Evolutionary conservation across 2,797 vertebrate genomes (phyloP).

Genomic region (Kryptolebias ocellatus): DNA sequence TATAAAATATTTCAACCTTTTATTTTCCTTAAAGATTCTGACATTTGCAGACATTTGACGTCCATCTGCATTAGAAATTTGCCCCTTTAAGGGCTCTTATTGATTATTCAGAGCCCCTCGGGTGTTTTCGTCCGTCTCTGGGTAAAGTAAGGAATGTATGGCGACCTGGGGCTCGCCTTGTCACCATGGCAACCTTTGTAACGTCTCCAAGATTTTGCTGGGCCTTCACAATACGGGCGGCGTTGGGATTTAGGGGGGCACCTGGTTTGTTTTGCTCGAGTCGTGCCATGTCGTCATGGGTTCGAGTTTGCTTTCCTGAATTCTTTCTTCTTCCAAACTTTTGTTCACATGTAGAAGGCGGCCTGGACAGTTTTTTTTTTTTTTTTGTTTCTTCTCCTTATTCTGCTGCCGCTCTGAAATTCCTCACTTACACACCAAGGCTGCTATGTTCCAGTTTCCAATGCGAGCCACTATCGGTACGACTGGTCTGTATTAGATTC

Average conservation of each 20-base stretch:
- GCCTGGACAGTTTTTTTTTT: constrained; percentile 4
- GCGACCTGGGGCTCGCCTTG: constrained; percentile 31
- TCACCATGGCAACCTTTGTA: constrained; percentile 65
- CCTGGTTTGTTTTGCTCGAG: constrained; percentile 44
- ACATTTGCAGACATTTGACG: constrained; percentile 13
- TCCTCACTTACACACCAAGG: constrained; percentile 70
- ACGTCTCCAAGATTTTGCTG: constrained; percentile 18
- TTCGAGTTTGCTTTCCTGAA: not conserved
- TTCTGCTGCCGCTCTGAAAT: constrained; percentile 59
- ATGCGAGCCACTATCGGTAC: constrained; percentile 64
- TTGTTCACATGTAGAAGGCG: constrained; percentile 38
- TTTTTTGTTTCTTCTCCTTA: constrained; percentile 12
- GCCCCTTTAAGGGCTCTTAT: constrained; percentile 39
- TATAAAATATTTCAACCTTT: not conserved
- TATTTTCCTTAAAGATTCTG: constrained; percentile 11
- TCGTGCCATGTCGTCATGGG: constrained; percentile 14
- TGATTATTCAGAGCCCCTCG: constrained; percentile 30
- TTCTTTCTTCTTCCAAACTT: constrained; percentile 29
- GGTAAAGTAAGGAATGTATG: constrained; percentile 52
- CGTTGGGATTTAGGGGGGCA: constrained; percentile 39
- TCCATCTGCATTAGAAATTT: constrained; percentile 36
- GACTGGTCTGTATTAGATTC: constrained; percentile 80
- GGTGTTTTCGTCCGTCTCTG: constrained; percentile 49
- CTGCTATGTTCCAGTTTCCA: constrained; percentile 72
- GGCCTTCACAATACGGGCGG: constrained; percentile 17